phyloP scores from a whole-genome alignment of 2,113 vertebrate species.

The Aleadryas rufinucha region DNA sequence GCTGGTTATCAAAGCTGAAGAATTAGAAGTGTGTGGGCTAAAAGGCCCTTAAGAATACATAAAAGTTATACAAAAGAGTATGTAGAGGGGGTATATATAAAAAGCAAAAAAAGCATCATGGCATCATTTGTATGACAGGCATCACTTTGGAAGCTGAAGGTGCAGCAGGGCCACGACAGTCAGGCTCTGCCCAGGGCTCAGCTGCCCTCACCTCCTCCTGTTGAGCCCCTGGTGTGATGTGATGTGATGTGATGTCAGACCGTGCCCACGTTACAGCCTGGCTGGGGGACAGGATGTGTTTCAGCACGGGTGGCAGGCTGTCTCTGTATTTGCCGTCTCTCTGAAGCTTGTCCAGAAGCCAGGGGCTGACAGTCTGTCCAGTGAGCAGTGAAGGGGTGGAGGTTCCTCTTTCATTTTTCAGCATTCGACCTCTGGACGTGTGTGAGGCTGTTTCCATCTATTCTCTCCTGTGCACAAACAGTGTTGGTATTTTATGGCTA shows the following conservation, averaged over 20 bases:
- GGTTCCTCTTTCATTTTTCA: neutral
- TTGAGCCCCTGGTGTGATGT: rapidly evolving
- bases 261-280: rapidly evolving
- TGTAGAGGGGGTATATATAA: too few species aligned
- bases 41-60: too few species aligned
- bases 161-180: neutral
- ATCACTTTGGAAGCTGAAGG: neutral
- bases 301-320: rapidly evolving
- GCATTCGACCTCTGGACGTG: rapidly evolving
- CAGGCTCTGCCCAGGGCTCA: neutral
- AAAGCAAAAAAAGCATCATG: too few species aligned
- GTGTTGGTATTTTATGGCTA: neutral
- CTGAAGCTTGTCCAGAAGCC: neutral
- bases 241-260: too few species aligned
- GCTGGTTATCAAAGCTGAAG: too few species aligned
- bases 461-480: neutral
- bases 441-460: neutral
- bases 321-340: neutral
- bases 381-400: neutral
- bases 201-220: neutral
- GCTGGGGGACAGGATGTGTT: neutral
- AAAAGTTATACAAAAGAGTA: too few species aligned
- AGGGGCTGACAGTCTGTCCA: neutral
- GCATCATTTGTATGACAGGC: too few species aligned
- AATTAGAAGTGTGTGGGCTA: too few species aligned